Conservation (phyloP, 2,888 invertebrate genomes). For the Leptarthrus brevirostris region DNA sequence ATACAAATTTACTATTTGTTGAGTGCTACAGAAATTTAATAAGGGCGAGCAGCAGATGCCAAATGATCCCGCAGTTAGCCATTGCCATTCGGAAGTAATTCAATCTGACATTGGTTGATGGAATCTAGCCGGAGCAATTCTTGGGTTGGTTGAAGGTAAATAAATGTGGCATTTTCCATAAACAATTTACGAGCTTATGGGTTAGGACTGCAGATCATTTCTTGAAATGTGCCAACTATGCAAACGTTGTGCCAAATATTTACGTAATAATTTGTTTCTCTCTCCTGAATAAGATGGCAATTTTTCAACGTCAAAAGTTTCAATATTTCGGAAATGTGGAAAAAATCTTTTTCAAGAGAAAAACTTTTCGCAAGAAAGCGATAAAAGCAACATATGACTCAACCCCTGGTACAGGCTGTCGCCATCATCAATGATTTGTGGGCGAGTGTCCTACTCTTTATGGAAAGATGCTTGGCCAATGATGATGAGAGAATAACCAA, state of each 20-base stretch:
- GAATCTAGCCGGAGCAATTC: not conserved
- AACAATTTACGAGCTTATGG: no score
- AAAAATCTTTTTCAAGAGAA: no score
- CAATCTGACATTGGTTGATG: not conserved
- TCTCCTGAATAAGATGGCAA: no score
- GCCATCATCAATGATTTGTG: constrained; percentile 26
- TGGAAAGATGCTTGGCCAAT: constrained; percentile 13
- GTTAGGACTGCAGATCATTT: no score
- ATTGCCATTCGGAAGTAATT: not conserved
- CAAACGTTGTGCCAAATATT: no score
- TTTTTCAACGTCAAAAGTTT: no score
- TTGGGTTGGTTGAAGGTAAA: no score
- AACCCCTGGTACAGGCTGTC: constrained; percentile 7
- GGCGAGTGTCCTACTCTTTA: not conserved
- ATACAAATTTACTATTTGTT: constrained; percentile 8
- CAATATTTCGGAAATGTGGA: no score
- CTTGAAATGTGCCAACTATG: no score
- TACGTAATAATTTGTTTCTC: no score
- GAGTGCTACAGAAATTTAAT: constrained; percentile 28
- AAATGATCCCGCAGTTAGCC: not conserved
- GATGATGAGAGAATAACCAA: constrained; percentile 31
- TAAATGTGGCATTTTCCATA: no score
- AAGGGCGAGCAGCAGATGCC: constrained; percentile 9
- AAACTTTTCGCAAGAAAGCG: no score
- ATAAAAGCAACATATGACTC: constrained; percentile 5